Evolutionary conservation across 2,888 invertebrate genomes (phyloP), one percentile per base, ranked within the genome.

Genomic region (Tanaodytes sp.): DNA sequence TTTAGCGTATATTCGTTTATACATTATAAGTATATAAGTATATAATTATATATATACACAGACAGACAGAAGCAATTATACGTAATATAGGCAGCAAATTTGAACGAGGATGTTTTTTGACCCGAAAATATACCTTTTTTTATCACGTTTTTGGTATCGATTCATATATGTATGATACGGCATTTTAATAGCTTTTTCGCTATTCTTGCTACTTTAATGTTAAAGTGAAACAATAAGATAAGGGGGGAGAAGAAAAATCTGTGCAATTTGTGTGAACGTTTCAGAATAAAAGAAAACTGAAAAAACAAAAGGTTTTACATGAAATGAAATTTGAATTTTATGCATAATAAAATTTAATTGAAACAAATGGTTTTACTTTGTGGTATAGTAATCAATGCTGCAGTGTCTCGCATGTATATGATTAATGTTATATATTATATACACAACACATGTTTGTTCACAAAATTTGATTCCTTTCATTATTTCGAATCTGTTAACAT

Each of bases 401-500:
- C 39, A 37, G 31, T 51, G 27, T 43, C 51, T 48, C 55, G 62
- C 58, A 62, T 54, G 48, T 67, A 71, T 64, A 49, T 64, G 58
- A 52, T 49, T 52, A 59, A 63, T 59, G 48, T 55, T 71, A 71
- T 63, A 31, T 45, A 43, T 63, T 54, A n/a, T n/a, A n/a, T n/a
- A n/a, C n/a, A n/a, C n/a, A n/a, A n/a, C n/a, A n/a, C n/a, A n/a
- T n/a, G n/a, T n/a, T n/a, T n/a, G n/a, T n/a, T n/a, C n/a, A n/a
- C n/a, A n/a, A n/a, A n/a, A n/a, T n/a, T n/a, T n/a, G n/a, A n/a
- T n/a, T n/a, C n/a, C n/a, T n/a, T n/a, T n/a, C n/a, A n/a, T n/a
- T n/a, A n/a, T n/a, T n/a, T n/a, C n/a, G n/a, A n/a, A 64, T 76
- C 74, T 78, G 75, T 77, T 76, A 78, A 80, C 76, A 75, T 72